Percentiles rank a stretch among this genome's conserved stretches.
Conservation (phyloP, 2,888 invertebrate species). For the Allacma fusca region DNA sequence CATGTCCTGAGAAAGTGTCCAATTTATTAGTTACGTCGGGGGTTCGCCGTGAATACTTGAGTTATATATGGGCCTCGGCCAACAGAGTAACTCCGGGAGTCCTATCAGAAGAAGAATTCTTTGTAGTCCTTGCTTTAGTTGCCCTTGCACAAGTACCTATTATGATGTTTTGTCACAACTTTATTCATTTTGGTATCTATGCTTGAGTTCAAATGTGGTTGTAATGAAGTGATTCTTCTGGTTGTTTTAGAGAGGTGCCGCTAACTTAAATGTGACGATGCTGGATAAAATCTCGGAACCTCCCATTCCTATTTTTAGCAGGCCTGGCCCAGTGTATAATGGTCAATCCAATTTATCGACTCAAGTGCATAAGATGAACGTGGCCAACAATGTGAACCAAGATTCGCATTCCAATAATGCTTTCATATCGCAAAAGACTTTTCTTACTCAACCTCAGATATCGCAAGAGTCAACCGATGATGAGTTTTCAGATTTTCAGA, state of each 20-base stretch:
- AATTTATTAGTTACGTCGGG: too few species aligned
- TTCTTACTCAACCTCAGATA: not conserved
- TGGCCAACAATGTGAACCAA: not conserved
- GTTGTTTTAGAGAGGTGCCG: not conserved
- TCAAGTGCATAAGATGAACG: not conserved
- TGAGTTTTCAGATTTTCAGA: conserved; percentile 68
- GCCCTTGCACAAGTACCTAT: not conserved
- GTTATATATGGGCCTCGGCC: too few species aligned
- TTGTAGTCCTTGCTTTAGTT: too few species aligned
- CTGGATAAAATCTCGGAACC: conserved; percentile 6
- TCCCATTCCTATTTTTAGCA: not conserved
- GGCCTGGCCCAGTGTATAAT: not conserved
- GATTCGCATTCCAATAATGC: not conserved
- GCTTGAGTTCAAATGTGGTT: too few species aligned
- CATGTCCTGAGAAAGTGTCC: too few species aligned
- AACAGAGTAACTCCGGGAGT: too few species aligned
- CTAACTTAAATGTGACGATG: not conserved
- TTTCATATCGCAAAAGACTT: not conserved
- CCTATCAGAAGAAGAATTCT: too few species aligned
- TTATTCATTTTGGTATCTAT: too few species aligned
- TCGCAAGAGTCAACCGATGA: conserved; percentile 61
- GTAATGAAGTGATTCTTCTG: too few species aligned
- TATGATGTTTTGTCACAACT: not conserved
- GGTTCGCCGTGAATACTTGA: too few species aligned
- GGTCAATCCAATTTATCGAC: not conserved